A percentile compares a stretch with the other conserved stretches of the same genome.
These are phyloP conservation scores for Enteromius treurensis DNA, from an alignment of 2,797 vertebrate species.

Conservation along the genomic window DNA sequence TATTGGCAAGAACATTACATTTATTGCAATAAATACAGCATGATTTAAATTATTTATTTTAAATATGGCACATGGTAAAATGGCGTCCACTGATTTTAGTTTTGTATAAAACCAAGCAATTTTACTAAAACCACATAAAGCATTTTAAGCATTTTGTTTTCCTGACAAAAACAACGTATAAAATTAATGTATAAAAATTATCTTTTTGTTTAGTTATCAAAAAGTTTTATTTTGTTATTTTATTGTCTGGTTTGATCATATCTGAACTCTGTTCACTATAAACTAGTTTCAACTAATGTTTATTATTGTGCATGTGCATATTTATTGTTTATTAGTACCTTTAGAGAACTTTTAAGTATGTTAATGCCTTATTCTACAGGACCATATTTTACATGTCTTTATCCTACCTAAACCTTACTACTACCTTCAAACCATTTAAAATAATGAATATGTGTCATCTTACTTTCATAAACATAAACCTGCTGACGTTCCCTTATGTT, in stretches of 20 bases:
- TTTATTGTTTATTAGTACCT: background rate
- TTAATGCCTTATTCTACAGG: background rate
- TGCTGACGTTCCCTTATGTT: background rate
- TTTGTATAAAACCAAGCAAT: background rate
- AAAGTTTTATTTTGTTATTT: no score
- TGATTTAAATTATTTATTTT: background rate
- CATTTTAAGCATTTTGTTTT: background rate
- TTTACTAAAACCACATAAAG: background rate
- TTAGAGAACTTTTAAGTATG: background rate
- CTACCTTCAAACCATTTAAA: background rate
- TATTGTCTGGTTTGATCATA: background rate
- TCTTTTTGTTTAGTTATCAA: background rate
- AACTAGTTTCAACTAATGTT: background rate
- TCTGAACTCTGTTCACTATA: background rate
- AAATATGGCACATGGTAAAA: no score
- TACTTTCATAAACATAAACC: background rate
- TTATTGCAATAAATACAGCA: background rate
- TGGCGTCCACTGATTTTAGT: no score
- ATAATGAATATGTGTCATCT: background rate
- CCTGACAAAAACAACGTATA: background rate
- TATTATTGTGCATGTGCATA: background rate
- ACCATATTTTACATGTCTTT: background rate
- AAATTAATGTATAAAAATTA: background rate
- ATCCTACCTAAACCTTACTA: background rate
- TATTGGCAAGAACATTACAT: background rate